Conservation (phyloP, 2,888 invertebrate genomes). For the Agrochola macilenta region DNA sequence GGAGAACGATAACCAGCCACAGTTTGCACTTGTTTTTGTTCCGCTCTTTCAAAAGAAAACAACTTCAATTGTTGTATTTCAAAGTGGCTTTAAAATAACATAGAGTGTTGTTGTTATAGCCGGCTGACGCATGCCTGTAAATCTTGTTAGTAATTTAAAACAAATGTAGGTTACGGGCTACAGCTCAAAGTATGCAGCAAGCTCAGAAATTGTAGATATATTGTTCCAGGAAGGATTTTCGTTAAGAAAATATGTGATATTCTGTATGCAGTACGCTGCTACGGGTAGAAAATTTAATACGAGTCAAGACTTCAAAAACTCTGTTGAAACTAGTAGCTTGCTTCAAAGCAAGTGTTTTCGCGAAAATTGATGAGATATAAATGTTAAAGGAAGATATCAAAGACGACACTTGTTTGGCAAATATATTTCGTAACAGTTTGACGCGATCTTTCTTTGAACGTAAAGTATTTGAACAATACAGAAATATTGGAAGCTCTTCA, state of each 20-base stretch:
- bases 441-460: conserved; percentile 18
- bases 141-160: conserved; percentile 65
- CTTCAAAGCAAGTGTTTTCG: conserved; percentile 15
- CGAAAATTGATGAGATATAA: conserved; percentile 11
- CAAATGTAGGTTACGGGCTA: conserved; percentile 55
- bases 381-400: not conserved
- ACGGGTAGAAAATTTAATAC: conserved; percentile 14
- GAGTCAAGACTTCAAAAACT: conserved; percentile 27
- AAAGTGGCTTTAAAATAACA: conserved; percentile 50
- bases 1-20: conserved; percentile 19
- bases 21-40: conserved; percentile 8
- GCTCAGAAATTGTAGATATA: conserved; percentile 48
- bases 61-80: conserved; percentile 31
- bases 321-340: not conserved
- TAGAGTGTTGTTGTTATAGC: conserved; percentile 22
- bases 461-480: conserved; percentile 11
- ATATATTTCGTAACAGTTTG: conserved; percentile 23
- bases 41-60: conserved; percentile 23
- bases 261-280: conserved; percentile 29
- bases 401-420: conserved; percentile 3
- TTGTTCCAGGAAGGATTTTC: conserved; percentile 37
- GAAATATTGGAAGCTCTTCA: conserved; percentile 3
- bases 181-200: conserved; percentile 22
- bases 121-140: conserved; percentile 36
- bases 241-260: conserved; percentile 29